Base-by-base conservation (phyloP, 2,797 vertebrate species). In the Microctenopoma stevenorrisi region DNA sequence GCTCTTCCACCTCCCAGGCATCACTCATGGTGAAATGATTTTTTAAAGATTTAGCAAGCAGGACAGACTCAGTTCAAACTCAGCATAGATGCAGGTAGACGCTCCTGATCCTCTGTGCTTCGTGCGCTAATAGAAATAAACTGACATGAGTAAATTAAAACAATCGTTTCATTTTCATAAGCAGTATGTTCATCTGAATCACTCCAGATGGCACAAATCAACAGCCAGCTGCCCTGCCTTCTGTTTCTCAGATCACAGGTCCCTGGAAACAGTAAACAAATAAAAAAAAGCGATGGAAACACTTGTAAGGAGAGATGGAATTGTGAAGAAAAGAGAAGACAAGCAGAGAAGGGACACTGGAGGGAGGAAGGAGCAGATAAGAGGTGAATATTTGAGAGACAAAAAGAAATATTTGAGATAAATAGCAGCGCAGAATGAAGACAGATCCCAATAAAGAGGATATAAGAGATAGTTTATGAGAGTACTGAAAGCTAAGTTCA, bases 251-350 rank as follows among this genome's bases (percentile, higher is more conserved):
- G 30, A 78, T 70, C 68, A 79, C 72, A 71, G 61, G 64, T 84
- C 74, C 71, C 26, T 84, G 56, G 83, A 86, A 82, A 86, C 57
- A 14, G 77, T 83, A 83, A 86, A 86, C 88, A 89, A 88, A 87
- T 81, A 86, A 84, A 83, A 84, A 83, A 85, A 66, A 83, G 64
- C 73, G 78, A 68, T 82, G 86, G 85, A 88, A 87, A 87, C 74
- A 83, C 87, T 90, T 89, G 85, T 72, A 68, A 83, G 74, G 62
- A 59, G 76, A 83, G 48, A 84, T 78, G 72, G 78, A 78, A 68
- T 14, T 35, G 65, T 56, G 76, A 78, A 79, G 63, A 63, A 77
- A 75, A 75, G 72, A 78, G 42, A 46, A 85, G 55, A 78, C 25
- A 61, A 79, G 71, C 43, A 56, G 47, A 66, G 62, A 64, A 69